A percentile compares a stretch with the other conserved stretches of the same genome.
phyloP scores from a whole-genome alignment of 2,888 invertebrate genomes.

The Heliconius aoede region DNA sequence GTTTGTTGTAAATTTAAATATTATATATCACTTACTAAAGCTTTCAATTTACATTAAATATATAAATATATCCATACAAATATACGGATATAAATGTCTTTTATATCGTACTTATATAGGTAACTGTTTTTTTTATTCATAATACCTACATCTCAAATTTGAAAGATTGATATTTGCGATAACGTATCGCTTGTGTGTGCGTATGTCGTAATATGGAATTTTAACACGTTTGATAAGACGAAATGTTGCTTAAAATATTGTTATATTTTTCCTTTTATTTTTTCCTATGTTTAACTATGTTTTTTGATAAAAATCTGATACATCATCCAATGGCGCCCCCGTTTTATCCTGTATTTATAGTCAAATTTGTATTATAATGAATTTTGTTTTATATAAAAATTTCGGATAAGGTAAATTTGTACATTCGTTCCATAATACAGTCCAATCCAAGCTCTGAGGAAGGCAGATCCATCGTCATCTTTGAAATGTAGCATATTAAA shows the following conservation, averaged over 20 bases:
- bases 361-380: neutral
- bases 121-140: neutral
- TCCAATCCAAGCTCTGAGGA: neutral
- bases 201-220: conserved; percentile 9
- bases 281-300: neutral
- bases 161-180: conserved; percentile 27
- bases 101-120: neutral
- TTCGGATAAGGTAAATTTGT: too few species aligned
- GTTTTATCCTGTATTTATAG: neutral
- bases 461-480: too few species aligned
- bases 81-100: neutral
- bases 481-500: too few species aligned
- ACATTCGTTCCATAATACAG: neutral
- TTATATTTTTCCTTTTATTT: neutral
- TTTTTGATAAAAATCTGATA: neutral
- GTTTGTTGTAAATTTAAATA: too few species aligned
- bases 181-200: conserved; percentile 7
- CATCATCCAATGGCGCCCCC: neutral
- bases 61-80: neutral
- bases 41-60: neutral
- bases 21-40: neutral
- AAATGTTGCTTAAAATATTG: conserved; percentile 2
- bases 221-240: conserved; percentile 19
- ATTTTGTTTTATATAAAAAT: neutral
- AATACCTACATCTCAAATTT: conserved; percentile 19